Evolutionary conservation across 2,113 vertebrate species (phyloP).

Genomic region (Semicossyphus pulcher): DNA sequence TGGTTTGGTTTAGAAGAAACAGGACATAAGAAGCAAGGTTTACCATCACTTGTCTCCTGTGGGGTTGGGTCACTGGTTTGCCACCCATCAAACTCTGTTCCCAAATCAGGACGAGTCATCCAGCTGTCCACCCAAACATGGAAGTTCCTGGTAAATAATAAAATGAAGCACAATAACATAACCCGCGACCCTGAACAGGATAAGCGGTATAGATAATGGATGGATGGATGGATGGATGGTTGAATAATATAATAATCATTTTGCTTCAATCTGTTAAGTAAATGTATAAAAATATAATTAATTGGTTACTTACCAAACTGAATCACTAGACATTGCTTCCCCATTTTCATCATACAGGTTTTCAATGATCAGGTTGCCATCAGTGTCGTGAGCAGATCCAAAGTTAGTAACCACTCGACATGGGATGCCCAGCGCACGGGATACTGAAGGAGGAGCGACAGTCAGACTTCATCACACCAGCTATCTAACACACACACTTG

Average conservation of each 20-base stretch:
- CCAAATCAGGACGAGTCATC: constrained; percentile 92
- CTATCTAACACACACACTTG: not conserved
- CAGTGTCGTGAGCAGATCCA: constrained; percentile 88
- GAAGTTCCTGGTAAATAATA: constrained; percentile 87
- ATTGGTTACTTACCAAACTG: constrained; percentile 85
- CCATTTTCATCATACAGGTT: constrained; percentile 76
- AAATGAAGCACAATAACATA: not conserved
- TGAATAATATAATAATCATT: too few relatives aligned
- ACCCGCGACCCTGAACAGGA: too few relatives aligned
- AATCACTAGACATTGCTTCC: constrained; percentile 76
- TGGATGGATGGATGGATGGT: too few relatives aligned
- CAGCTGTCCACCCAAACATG: constrained; percentile 95
- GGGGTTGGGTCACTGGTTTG: constrained; percentile 93
- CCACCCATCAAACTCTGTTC: constrained; percentile 86
- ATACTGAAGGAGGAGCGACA: constrained; percentile 77
- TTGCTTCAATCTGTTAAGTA: too few relatives aligned
- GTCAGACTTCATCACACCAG: constrained; percentile 1
- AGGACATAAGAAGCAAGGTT: not conserved
- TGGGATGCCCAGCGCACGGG: constrained; percentile 88
- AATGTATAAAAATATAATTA: too few relatives aligned
- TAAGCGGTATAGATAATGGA: too few relatives aligned
- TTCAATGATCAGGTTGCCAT: constrained; percentile 91
- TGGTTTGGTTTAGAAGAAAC: not conserved
- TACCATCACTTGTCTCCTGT: constrained; percentile 93
- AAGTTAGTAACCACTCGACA: constrained; percentile 92